Percentiles rank a stretch among this genome's conserved stretches.
phyloP scores from a whole-genome alignment of 2,113 vertebrate genomes.

The Petrocephalus microphthalmus region DNA sequence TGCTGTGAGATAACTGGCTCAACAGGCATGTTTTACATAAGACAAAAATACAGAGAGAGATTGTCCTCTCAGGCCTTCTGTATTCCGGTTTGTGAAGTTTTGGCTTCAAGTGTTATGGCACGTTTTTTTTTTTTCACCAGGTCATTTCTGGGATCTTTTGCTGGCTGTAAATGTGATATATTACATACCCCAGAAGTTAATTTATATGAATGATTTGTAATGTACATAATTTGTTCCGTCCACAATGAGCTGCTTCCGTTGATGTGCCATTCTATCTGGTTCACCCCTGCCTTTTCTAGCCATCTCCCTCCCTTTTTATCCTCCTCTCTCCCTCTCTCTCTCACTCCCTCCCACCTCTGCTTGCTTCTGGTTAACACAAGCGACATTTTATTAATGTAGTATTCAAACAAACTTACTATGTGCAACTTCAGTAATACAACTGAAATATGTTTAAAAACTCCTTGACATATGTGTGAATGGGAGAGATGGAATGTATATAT shows the following conservation, averaged over 20 bases:
- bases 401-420: constrained; percentile 68
- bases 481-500: constrained; percentile 71
- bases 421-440: constrained; percentile 74
- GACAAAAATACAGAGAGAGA: background rate
- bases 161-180: background rate
- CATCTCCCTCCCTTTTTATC: constrained; percentile 27
- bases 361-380: constrained; percentile 80
- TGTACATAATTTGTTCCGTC: constrained; percentile 93
- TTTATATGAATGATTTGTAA: constrained; percentile 99
- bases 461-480: constrained; percentile 79
- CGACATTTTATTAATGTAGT: constrained; percentile 80
- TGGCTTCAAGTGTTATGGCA: constrained; percentile 16
- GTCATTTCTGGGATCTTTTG: background rate
- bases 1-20: constrained; percentile 43
- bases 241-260: constrained; percentile 86
- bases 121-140: background rate
- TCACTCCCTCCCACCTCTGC: constrained; percentile 63
- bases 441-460: constrained; percentile 82
- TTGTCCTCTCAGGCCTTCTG: constrained; percentile 15
- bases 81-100: background rate
- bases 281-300: constrained; percentile 15
- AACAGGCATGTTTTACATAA: constrained; percentile 51
- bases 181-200: constrained; percentile 89
- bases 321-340: constrained; percentile 34
- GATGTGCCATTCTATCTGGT: constrained; percentile 74